phyloP scores from a whole-genome alignment of 2,113 vertebrate species.

The Ammodytes dubius region DNA sequence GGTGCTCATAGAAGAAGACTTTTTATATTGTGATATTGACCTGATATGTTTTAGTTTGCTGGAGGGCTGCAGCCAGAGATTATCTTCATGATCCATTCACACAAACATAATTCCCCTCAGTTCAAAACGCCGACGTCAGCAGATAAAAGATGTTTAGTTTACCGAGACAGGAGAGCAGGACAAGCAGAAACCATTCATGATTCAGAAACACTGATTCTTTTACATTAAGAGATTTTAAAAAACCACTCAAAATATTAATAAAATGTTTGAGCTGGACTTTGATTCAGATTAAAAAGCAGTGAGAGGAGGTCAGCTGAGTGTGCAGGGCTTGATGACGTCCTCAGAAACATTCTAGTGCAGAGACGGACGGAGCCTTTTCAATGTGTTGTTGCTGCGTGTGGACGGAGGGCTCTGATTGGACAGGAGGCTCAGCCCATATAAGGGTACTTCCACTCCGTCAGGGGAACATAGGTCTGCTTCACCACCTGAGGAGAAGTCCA shows the following conservation, averaged over 20 bases:
- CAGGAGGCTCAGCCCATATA: constrained; percentile 86
- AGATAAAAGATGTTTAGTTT: background rate
- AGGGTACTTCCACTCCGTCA: constrained; percentile 91
- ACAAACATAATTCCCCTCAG: no score
- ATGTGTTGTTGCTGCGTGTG: background rate
- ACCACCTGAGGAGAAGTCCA: constrained; percentile 96
- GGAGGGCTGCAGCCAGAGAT: no score
- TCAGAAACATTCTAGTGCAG: constrained; percentile 43
- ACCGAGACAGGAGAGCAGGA: background rate
- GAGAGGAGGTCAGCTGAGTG: no score
- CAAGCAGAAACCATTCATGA: background rate
- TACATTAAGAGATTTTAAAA: background rate
- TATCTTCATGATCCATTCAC: background rate
- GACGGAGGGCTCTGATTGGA: background rate
- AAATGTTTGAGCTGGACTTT: background rate
- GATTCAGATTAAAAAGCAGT: background rate
- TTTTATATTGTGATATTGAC: background rate
- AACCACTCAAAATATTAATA: background rate
- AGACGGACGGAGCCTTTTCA: background rate
- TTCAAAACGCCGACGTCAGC: background rate
- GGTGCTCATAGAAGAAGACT: background rate
- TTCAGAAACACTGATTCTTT: background rate
- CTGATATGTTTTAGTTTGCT: background rate
- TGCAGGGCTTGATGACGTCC: background rate
- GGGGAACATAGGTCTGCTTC: constrained; percentile 89